These are phyloP conservation scores for Varanus komodoensis DNA, from an alignment of 2,113 vertebrate species.

Conservation along the genomic window DNA sequence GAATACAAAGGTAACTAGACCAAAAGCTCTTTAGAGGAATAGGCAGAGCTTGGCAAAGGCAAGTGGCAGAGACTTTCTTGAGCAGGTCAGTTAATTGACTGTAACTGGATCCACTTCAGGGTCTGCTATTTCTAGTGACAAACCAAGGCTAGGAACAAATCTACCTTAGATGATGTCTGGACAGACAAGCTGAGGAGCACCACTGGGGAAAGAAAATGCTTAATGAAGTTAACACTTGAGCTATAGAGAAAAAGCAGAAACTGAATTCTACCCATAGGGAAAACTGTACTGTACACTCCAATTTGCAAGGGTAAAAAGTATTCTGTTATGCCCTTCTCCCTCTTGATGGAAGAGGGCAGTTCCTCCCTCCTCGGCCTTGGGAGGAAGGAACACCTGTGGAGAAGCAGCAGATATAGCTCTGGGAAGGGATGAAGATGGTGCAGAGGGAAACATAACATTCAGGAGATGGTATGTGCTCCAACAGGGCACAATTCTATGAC, in stretches of 20 bases:
- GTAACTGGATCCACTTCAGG: background rate
- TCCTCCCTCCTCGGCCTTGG: background rate
- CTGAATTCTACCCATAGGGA: too few species aligned
- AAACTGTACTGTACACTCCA: background rate
- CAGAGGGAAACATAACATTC: background rate
- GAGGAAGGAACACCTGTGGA: background rate
- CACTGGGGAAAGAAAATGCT: too few species aligned
- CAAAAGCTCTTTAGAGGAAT: background rate
- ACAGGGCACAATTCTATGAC: background rate
- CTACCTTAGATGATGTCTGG: too few species aligned
- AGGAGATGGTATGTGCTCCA: background rate
- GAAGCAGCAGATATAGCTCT: background rate
- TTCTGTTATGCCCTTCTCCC: background rate
- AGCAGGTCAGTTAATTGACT: background rate
- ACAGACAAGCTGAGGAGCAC: too few species aligned
- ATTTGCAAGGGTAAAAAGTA: background rate
- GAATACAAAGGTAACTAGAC: background rate
- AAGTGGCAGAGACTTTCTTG: background rate
- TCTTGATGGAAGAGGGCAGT: background rate
- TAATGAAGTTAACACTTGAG: too few species aligned
- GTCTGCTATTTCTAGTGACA: background rate
- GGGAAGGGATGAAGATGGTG: background rate
- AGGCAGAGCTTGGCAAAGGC: background rate
- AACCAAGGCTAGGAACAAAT: background rate
- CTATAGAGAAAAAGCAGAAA: too few species aligned